These are phyloP conservation scores for Heliconius nattereri DNA, from an alignment of 1,140 invertebrate species.

Conservation along the genomic window DNA sequence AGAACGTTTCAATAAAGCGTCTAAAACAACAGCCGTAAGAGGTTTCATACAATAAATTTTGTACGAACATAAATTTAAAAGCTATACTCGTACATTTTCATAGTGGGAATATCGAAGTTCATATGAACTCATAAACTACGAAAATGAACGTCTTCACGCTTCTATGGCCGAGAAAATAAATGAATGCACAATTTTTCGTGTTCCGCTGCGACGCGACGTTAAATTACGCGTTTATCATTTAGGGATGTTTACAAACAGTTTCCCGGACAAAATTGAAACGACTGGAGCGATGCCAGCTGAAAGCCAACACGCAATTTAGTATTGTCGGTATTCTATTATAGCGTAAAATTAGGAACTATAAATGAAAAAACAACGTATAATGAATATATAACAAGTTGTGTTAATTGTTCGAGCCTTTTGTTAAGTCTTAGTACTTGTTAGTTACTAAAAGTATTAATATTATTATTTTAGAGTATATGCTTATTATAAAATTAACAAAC, in stretches of 20 bases:
- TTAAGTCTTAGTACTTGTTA: not conserved
- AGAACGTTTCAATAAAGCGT: slow-evolving; percentile 40
- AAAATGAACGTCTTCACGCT: slow-evolving; percentile 62
- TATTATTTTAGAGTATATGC: no score
- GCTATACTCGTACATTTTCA: slow-evolving; percentile 36
- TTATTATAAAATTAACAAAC: no score
- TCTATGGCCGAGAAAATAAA: slow-evolving; percentile 67
- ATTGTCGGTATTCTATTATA: slow-evolving; percentile 47
- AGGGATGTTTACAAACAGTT: slow-evolving; percentile 73
- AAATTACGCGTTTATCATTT: slow-evolving; percentile 79
- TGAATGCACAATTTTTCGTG: slow-evolving; percentile 69
- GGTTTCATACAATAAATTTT: slow-evolving; percentile 46
- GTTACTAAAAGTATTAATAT: no score
- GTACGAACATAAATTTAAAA: slow-evolving; percentile 45
- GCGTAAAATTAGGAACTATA: slow-evolving; percentile 49
- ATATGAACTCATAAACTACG: slow-evolving; percentile 52
- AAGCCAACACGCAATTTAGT: slow-evolving; percentile 58
- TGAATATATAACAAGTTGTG: not conserved
- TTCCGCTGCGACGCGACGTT: slow-evolving; percentile 65
- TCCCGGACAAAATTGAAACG: slow-evolving; percentile 77
- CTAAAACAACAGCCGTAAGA: slow-evolving; percentile 39
- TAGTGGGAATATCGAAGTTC: slow-evolving; percentile 41
- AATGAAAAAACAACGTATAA: slow-evolving; percentile 31
- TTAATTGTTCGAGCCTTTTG: not conserved
- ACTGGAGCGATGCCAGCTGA: slow-evolving; percentile 73